Evolutionary conservation across 2,113 vertebrate species (phyloP).

Genomic region (Phyllostomus hastatus): DNA sequence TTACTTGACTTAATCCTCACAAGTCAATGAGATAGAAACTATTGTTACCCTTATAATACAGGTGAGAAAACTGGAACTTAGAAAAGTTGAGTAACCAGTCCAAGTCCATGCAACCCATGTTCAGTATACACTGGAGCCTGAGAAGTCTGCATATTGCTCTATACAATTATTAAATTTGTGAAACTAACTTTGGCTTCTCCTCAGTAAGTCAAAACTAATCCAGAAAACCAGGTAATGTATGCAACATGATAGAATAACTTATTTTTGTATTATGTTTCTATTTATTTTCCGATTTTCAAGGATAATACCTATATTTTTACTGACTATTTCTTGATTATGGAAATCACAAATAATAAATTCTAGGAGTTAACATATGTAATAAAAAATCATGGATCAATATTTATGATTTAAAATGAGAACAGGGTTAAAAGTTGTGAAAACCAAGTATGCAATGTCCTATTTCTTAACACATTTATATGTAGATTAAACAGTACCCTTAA

Average conservation of each 20-base stretch:
- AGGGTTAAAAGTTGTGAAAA: background rate
- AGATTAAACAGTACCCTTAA: background rate
- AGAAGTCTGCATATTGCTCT: background rate
- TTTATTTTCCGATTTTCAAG: background rate
- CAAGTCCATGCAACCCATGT: background rate
- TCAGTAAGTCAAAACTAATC: background rate
- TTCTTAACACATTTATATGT: background rate
- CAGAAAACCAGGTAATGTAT: background rate
- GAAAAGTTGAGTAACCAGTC: background rate
- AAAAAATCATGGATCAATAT: background rate
- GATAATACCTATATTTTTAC: background rate
- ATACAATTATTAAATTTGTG: background rate
- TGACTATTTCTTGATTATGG: background rate
- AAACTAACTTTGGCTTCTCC: background rate
- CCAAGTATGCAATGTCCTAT: fast-evolving
- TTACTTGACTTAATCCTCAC: background rate
- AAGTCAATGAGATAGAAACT: background rate
- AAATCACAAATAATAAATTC: background rate
- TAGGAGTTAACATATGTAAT: background rate
- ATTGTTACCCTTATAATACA: background rate
- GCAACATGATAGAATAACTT: background rate
- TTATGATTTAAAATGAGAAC: background rate
- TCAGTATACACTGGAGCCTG: background rate
- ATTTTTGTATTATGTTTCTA: background rate
- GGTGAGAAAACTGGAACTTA: background rate